Evolutionary conservation across 2,113 vertebrate species (phyloP), one percentile per base, ranked within the genome.

Genomic region (Beaufortia kweichowensis): DNA sequence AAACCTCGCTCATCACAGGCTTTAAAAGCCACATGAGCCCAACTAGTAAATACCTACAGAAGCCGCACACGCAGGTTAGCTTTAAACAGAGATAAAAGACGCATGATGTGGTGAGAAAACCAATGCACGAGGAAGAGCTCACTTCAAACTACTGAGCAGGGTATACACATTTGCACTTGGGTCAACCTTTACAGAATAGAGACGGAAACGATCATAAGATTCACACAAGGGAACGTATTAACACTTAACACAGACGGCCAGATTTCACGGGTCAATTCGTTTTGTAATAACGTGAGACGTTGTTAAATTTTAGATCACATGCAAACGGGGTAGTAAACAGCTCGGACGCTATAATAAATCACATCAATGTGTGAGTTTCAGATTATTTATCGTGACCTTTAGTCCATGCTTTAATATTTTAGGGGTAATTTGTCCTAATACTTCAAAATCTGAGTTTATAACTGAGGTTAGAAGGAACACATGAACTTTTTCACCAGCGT

Each of bases 241-340:
- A 63, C 57, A 55, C 76, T 48, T 43, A n/a, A n/a, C n/a, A n/a
- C 75, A 21, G 76, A 61, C 11, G 57, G 31, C 24, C 15, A 23
- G 57, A 68, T 48, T 78, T 60, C 62, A 68, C 31, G 31, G 57
- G 6, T 53, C 35, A 59, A 31, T 23, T 63, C 46, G 24, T 60
- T 61, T 53, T 57, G 56, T 62, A 48, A 63, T 56, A 72, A 78
- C 43, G 59, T 62, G 61, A 57, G 60, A 71, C 67, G 64, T 56
- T 39, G 35, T 64, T 71, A 43, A 63, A 63, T 6, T 70, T 50
- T 59, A 29, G 59, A 12, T 24, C 43, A 39, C 76, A 39, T 3
- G 31, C 26, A 29, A 33, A 19, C 75, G 24, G 31, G 11, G 26
- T 33, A 48, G 55, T 57, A 41, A 72, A 72, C 3, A 28, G 12